Conservation (phyloP, 2,113 vertebrate species). For the Miniopterus natalensis region DNA sequence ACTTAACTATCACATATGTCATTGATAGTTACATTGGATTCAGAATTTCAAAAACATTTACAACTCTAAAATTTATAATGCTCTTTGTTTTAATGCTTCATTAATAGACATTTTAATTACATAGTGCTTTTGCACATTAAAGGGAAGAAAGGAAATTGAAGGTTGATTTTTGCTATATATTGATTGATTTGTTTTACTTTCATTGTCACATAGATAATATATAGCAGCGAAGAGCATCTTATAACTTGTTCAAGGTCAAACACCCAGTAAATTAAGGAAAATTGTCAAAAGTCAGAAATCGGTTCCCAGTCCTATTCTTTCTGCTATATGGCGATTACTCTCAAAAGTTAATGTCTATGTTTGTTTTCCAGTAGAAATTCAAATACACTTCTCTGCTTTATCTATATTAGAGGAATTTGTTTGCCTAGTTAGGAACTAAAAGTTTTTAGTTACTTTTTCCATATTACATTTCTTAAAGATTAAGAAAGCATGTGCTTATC, state of each 20-base stretch:
- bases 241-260: neutral
- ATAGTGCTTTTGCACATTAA: neutral
- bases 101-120: neutral
- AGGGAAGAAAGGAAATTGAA: neutral
- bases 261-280: neutral
- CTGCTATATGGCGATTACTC: neutral
- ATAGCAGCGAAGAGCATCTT: neutral
- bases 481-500: neutral
- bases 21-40: too few relatives aligned
- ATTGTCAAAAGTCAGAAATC: neutral
- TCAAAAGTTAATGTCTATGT: neutral
- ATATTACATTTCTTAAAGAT: neutral
- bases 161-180: neutral
- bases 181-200: neutral
- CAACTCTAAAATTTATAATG: neutral
- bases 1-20: neutral
- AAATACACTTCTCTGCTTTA: neutral
- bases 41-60: neutral
- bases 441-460: neutral
- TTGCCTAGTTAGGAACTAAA: neutral
- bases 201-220: neutral
- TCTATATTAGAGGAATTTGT: neutral
- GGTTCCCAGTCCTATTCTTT: neutral
- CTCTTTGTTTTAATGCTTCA: neutral
- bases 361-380: conserved; percentile 4